A percentile compares a stretch with the other conserved stretches of the same genome.
These are phyloP conservation scores for Microchrysa polita DNA, from an alignment of 2,888 invertebrate genomes.

Conservation along the genomic window DNA sequence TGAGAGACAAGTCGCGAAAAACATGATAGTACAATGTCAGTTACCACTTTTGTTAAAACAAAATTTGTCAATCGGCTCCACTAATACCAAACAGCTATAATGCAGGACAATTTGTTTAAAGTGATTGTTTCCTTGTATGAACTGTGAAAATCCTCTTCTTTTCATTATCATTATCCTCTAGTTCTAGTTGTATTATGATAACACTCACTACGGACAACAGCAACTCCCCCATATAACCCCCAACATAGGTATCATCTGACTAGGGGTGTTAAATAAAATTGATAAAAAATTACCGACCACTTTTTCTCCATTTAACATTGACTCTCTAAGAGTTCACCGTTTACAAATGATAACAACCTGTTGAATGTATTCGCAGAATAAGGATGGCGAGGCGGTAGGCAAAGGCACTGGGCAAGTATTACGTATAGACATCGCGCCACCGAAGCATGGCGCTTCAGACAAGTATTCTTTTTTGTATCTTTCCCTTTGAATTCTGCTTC, in stretches of 20 bases:
- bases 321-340: constrained; percentile 54
- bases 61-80: too few species aligned
- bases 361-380: constrained; percentile 51
- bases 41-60: too few species aligned
- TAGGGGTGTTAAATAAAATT: constrained; percentile 45
- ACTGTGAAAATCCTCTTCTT: too few species aligned
- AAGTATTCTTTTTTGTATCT: constrained; percentile 15
- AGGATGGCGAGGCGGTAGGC: not conserved
- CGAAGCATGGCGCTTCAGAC: too few species aligned
- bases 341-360: constrained; percentile 56
- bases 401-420: constrained; percentile 5
- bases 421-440: not conserved
- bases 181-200: too few species aligned
- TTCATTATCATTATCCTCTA: too few species aligned
- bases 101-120: too few species aligned
- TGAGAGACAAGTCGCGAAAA: too few species aligned
- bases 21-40: too few species aligned
- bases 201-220: not conserved
- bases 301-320: constrained; percentile 54
- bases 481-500: constrained; percentile 25
- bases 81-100: too few species aligned
- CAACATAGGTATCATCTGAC: not conserved
- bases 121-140: too few species aligned
- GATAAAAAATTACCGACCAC: constrained; percentile 54
- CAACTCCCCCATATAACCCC: constrained; percentile 1